Percentiles rank a stretch among this genome's conserved stretches.
These are phyloP conservation scores for Sclerodermus sp. DNA, from an alignment of 2,888 invertebrate species.

Conservation along the genomic window DNA sequence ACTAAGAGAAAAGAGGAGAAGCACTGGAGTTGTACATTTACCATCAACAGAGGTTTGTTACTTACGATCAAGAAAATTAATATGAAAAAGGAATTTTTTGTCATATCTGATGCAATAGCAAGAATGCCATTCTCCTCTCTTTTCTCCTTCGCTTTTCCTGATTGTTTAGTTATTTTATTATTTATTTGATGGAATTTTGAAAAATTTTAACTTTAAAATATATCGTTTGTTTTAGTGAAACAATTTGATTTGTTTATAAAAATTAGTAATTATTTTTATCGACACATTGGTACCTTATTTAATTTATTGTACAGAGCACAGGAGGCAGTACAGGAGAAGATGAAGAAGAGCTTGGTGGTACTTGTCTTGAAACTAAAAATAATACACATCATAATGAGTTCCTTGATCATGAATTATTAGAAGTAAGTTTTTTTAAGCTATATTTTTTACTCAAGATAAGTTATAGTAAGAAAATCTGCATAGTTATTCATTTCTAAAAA, in stretches of 20 bases:
- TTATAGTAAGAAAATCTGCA: too few relatives aligned
- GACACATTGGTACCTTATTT: neutral
- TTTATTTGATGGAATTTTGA: too few relatives aligned
- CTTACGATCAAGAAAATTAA: neutral
- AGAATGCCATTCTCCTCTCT: too few relatives aligned
- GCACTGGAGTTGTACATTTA: slow-evolving; percentile 64
- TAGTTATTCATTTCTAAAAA: too few relatives aligned
- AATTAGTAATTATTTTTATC: too few relatives aligned
- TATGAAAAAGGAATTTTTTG: neutral
- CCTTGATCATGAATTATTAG: slow-evolving; percentile 48
- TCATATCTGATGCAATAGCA: too few relatives aligned
- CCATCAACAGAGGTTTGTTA: slow-evolving; percentile 62
- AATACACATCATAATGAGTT: slow-evolving; percentile 61
- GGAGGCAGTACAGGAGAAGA: slow-evolving; percentile 64
- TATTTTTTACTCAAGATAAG: neutral
- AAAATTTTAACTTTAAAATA: too few relatives aligned
- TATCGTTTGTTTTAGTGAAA: too few relatives aligned
- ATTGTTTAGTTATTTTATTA: too few relatives aligned
- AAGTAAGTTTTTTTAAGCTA: slow-evolving; percentile 37
- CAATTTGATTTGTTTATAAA: too few relatives aligned
- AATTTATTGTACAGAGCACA: slow-evolving; percentile 57
- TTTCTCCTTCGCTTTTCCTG: too few relatives aligned
- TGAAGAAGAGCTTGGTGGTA: slow-evolving; percentile 57
- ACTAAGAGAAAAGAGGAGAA: slow-evolving; percentile 63
- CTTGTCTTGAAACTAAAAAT: slow-evolving; percentile 58